Conservation (phyloP, 2,888 invertebrate species). For the Parascotia fuliginaria region DNA sequence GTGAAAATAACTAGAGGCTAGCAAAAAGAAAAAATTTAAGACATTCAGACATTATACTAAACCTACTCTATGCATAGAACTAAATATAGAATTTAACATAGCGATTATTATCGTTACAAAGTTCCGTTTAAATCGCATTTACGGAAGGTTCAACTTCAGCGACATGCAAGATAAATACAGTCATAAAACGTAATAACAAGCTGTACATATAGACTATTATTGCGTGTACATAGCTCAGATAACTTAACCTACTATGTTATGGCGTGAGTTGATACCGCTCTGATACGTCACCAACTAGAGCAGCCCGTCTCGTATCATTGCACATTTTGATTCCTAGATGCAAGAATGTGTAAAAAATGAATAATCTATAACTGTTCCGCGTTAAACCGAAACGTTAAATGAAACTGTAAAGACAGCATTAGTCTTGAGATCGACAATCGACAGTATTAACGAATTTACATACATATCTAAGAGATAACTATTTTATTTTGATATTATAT, state of each 20-base stretch:
- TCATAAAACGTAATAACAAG: slow-evolving; percentile 11
- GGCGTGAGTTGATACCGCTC: slow-evolving; percentile 46
- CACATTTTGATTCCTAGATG: slow-evolving; percentile 39
- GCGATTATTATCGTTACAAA: slow-evolving; percentile 17
- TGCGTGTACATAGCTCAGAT: slow-evolving; percentile 12
- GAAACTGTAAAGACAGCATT: too few species aligned
- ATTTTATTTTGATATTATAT: too few species aligned
- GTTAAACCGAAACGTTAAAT: too few species aligned
- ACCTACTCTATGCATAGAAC: neutral
- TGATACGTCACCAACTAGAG: slow-evolving; percentile 54
- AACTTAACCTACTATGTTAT: slow-evolving; percentile 27
- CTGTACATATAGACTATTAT: slow-evolving; percentile 23
- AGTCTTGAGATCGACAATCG: too few species aligned
- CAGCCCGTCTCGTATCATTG: slow-evolving; percentile 46
- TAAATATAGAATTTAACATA: neutral
- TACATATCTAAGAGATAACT: too few species aligned
- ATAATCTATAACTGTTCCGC: neutral
- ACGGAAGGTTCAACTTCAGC: slow-evolving; percentile 24
- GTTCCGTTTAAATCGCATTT: slow-evolving; percentile 24
- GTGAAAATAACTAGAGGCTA: too few species aligned
- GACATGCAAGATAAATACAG: slow-evolving; percentile 12
- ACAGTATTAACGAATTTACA: too few species aligned
- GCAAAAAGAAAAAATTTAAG: too few species aligned
- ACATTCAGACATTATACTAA: neutral
- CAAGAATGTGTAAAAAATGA: slow-evolving; percentile 26